These are phyloP conservation scores for Oscheius sp. DNA, from an alignment of 2,888 invertebrate species.

Conservation along the genomic window DNA sequence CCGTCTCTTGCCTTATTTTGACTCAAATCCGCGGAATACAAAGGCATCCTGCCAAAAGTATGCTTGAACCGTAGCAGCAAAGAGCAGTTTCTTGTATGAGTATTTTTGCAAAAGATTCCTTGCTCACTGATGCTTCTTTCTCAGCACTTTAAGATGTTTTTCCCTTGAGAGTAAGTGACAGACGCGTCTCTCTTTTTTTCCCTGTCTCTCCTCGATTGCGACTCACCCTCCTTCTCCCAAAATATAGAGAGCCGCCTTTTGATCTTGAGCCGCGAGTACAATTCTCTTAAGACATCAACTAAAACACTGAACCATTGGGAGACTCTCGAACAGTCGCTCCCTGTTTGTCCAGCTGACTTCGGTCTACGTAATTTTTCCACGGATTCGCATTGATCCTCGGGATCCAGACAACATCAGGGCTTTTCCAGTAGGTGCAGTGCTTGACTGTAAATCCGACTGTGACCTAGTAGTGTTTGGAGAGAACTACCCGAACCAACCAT, in stretches of 20 bases:
- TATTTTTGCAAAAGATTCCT: background rate
- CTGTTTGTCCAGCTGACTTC: background rate
- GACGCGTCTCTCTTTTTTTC: slow-evolving; percentile 2
- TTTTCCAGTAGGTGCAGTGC: too few relatives aligned
- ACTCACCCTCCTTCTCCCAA: too few relatives aligned
- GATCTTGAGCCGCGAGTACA: background rate
- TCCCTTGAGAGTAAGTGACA: background rate
- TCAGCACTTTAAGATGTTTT: background rate
- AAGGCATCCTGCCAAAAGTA: too few relatives aligned
- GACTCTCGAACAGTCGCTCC: background rate
- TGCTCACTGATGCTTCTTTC: background rate
- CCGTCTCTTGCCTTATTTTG: too few relatives aligned
- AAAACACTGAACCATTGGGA: background rate
- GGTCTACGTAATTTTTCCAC: too few relatives aligned
- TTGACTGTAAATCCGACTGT: too few relatives aligned
- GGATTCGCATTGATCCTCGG: too few relatives aligned
- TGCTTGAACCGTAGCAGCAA: too few relatives aligned
- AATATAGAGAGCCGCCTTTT: background rate
- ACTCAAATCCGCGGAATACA: too few relatives aligned
- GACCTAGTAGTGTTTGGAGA: too few relatives aligned
- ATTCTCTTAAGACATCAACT: too few relatives aligned
- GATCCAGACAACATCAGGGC: too few relatives aligned
- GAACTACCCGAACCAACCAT: background rate
- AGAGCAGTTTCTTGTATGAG: background rate
- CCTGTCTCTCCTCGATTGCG: background rate